These are phyloP conservation scores for Drosophila arawakana DNA, from an alignment of 1,140 invertebrate genomes.

Conservation along the genomic window DNA sequence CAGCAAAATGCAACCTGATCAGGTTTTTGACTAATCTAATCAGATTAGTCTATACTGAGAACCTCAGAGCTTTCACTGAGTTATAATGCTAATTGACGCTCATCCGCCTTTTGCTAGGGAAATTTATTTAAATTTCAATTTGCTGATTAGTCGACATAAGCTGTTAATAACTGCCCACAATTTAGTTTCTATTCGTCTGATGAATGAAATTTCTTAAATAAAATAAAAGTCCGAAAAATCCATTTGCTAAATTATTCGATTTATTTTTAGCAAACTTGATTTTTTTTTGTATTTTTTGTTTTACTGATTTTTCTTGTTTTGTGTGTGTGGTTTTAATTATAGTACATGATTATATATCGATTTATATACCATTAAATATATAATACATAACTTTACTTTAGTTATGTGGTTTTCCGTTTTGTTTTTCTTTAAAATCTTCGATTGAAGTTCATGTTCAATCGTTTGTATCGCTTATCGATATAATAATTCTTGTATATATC, in stretches of 20 bases:
- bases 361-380: constrained; percentile 62
- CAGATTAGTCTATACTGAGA: constrained; percentile 51
- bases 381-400: constrained; percentile 69
- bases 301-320: constrained; percentile 56
- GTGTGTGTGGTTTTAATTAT: constrained; percentile 58
- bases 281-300: constrained; percentile 49
- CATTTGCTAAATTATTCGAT: constrained; percentile 78
- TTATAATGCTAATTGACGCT: constrained; percentile 40
- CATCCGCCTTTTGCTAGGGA: neutral
- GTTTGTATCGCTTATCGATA: constrained; percentile 45
- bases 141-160: neutral
- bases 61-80: constrained; percentile 12
- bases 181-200: neutral
- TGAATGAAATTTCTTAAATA: too few relatives aligned
- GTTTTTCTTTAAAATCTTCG: constrained; percentile 72
- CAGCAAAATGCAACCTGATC: constrained; percentile 48
- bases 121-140: constrained; percentile 3
- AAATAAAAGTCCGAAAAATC: constrained; percentile 37
- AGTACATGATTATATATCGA: constrained; percentile 67
- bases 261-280: constrained; percentile 78
- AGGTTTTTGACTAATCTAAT: constrained; percentile 69
- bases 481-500: constrained; percentile 48
- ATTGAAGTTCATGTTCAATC: constrained; percentile 56
- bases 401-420: constrained; percentile 12
- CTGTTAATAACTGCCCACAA: neutral